Evolutionary conservation across 2,797 vertebrate species (phyloP).

Genomic region (Erethizon dorsatum): DNA sequence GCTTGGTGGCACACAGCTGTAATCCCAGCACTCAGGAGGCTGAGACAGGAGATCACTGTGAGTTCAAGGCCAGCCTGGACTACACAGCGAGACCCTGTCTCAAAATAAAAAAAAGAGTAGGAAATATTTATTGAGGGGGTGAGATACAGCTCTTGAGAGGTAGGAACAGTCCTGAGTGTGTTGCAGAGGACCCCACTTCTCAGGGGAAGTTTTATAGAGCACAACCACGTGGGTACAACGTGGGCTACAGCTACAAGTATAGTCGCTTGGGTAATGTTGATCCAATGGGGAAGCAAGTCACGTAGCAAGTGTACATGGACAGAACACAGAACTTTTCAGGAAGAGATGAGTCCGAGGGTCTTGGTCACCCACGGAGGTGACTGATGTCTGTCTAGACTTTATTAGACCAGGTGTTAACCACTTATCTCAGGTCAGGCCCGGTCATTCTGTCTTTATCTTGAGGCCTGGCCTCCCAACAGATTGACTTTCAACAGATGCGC

Average conservation of each 20-base stretch:
- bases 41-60: neutral
- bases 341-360: neutral
- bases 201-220: neutral
- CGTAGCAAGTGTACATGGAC: neutral
- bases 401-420: neutral
- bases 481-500: neutral
- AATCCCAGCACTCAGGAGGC: neutral
- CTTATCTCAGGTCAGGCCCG: neutral
- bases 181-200: neutral
- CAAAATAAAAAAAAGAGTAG: too few relatives aligned
- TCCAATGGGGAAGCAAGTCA: too few relatives aligned
- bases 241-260: too few relatives aligned
- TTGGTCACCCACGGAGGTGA: neutral
- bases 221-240: neutral
- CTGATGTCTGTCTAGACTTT: neutral
- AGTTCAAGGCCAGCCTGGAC: neutral
- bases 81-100: neutral
- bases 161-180: neutral
- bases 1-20: neutral
- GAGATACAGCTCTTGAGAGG: neutral
- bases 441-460: neutral
- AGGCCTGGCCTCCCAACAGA: neutral
- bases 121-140: neutral
- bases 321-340: neutral
- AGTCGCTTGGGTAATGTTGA: too few relatives aligned